phyloP scores from a whole-genome alignment of 2,113 vertebrate genomes.

The Sylvia atricapilla region DNA sequence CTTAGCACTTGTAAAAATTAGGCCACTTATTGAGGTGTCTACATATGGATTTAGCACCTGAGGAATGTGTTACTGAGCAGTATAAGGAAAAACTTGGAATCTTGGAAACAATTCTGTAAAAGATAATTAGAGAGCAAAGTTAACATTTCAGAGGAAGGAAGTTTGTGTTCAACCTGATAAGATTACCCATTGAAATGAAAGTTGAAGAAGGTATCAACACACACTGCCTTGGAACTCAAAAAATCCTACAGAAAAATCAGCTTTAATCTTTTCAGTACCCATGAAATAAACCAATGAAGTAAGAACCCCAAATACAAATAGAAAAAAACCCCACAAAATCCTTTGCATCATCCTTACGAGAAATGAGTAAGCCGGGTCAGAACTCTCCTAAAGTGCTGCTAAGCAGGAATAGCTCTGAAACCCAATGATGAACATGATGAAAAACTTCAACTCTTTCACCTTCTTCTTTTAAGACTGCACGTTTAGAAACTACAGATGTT shows the following conservation, averaged over 20 bases:
- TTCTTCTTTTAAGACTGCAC: neutral
- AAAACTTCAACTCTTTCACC: neutral
- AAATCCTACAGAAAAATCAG: neutral
- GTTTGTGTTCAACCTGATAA: neutral
- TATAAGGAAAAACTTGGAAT: neutral
- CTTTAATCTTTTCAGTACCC: neutral
- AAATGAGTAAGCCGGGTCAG: neutral
- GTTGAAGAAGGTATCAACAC: neutral
- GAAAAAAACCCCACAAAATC: neutral
- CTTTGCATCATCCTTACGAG: neutral
- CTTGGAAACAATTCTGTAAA: neutral
- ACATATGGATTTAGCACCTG: constrained; percentile 33
- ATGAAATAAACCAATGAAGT: neutral
- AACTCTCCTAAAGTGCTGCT: neutral
- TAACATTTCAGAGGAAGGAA: neutral
- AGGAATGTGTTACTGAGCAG: neutral
- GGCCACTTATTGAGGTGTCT: constrained; percentile 36
- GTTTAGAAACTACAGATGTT: neutral
- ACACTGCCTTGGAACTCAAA: neutral
- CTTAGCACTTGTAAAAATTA: constrained; percentile 40
- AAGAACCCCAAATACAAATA: neutral
- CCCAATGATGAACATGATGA: neutral
- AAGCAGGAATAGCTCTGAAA: neutral
- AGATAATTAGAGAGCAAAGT: constrained; percentile 16
- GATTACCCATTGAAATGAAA: neutral